Percentiles rank a stretch among this genome's conserved stretches.
Conservation (phyloP, 2,797 vertebrate species). For the Myotis pilosus region DNA sequence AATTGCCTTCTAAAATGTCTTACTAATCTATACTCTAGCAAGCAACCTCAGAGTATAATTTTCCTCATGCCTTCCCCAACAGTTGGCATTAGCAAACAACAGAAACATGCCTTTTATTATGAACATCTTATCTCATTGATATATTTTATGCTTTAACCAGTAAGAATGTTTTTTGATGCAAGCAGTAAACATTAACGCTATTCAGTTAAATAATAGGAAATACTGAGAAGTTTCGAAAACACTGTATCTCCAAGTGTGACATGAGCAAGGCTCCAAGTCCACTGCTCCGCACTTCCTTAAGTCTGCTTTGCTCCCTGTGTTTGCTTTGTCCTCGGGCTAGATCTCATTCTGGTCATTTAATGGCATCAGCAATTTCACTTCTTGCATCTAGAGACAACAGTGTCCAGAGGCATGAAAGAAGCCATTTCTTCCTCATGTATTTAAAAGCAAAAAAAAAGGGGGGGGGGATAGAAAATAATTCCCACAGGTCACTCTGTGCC, state of each 20-base stretch:
- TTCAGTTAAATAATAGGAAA: neutral
- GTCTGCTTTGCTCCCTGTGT: neutral
- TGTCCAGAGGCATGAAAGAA: constrained; percentile 39
- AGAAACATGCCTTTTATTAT: neutral
- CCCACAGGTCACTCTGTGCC: neutral
- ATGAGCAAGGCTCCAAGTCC: neutral
- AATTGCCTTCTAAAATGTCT: neutral
- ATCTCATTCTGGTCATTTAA: constrained; percentile 16
- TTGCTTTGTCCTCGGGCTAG: neutral
- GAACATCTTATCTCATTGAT: neutral
- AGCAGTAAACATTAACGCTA: neutral
- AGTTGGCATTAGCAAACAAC: neutral
- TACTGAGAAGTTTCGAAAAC: neutral
- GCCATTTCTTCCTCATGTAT: neutral
- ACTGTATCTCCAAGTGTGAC: neutral
- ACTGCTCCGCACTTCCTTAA: neutral
- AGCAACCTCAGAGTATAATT: neutral
- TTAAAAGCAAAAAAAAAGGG: neutral
- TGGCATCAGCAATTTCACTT: neutral
- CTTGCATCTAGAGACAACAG: neutral
- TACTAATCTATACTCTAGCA: neutral
- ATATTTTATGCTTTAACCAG: neutral
- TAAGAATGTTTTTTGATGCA: neutral
- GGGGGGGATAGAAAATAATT: neutral
- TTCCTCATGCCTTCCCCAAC: neutral